A percentile compares a stretch with the other conserved stretches of the same genome.
These are phyloP conservation scores for Limenitis camilla DNA, from an alignment of 2,888 invertebrate genomes.

Conservation along the genomic window DNA sequence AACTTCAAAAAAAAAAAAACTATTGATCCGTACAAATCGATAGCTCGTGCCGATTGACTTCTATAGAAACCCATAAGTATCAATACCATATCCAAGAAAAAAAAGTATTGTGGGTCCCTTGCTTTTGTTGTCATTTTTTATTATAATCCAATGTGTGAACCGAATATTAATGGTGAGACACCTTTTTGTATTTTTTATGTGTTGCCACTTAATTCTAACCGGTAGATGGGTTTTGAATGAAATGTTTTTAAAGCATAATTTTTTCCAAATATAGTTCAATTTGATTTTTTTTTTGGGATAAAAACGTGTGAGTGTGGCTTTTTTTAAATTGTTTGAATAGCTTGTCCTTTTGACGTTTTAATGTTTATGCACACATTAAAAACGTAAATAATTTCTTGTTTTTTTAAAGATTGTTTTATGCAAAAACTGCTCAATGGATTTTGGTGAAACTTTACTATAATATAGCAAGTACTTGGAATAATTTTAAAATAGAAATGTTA, in stretches of 20 bases:
- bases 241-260: constrained; percentile 36
- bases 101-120: constrained; percentile 24
- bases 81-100: constrained; percentile 17
- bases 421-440: no score
- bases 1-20: background rate
- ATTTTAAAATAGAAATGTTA: no score
- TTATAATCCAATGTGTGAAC: constrained; percentile 45
- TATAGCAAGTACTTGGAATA: no score
- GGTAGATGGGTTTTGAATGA: constrained; percentile 45
- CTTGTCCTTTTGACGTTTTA: no score
- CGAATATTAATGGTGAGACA: constrained; percentile 40
- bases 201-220: constrained; percentile 47
- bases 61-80: constrained; percentile 3
- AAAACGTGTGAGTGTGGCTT: constrained; percentile 38
- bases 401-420: no score
- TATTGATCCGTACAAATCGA: constrained; percentile 14
- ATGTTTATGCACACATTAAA: no score
- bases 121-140: constrained; percentile 25
- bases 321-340: no score
- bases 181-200: constrained; percentile 32
- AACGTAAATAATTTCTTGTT: no score
- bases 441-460: no score
- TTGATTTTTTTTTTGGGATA: constrained; percentile 25
- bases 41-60: constrained; percentile 21
- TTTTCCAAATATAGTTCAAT: constrained; percentile 26